A percentile compares a stretch with the other conserved stretches of the same genome.
phyloP scores from a whole-genome alignment of 2,113 vertebrate genomes.

The Poecilia latipinna region DNA sequence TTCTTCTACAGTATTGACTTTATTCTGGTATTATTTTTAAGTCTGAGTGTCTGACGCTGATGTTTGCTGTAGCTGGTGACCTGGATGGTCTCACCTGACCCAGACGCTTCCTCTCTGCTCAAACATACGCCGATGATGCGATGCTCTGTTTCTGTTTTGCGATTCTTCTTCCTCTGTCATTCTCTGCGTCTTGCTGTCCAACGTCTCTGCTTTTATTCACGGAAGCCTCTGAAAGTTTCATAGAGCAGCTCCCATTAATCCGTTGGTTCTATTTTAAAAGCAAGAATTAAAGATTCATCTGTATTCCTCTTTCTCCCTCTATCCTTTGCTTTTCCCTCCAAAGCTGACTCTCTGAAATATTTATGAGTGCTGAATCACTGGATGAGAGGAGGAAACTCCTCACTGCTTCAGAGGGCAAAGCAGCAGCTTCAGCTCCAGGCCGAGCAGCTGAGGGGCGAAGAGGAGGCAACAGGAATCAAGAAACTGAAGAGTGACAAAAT shows the following conservation, averaged over 20 bases:
- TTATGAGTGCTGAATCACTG: conserved; percentile 76
- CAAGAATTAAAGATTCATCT: conserved; percentile 78
- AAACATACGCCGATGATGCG: background rate
- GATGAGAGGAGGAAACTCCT: conserved; percentile 32
- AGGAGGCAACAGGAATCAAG: background rate
- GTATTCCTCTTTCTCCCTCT: conserved; percentile 47
- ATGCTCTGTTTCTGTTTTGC: background rate
- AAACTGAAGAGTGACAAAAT: background rate
- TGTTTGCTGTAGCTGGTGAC: background rate
- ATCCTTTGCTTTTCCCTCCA: conserved; percentile 33
- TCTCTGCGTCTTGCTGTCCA: conserved; percentile 27
- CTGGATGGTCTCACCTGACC: background rate
- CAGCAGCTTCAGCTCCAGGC: background rate
- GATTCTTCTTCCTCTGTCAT: background rate
- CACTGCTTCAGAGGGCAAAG: conserved; percentile 16
- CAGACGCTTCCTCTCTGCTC: background rate
- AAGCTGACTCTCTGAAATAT: conserved; percentile 69
- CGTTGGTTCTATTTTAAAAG: conserved; percentile 69
- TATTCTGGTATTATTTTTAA: too few relatives aligned
- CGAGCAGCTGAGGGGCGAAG: background rate
- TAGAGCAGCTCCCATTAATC: conserved; percentile 75
- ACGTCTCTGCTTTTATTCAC: conserved; percentile 73
- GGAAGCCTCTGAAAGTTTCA: conserved; percentile 72
- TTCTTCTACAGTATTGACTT: too few relatives aligned
- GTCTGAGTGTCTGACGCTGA: background rate